Percentiles rank a stretch among this genome's conserved stretches.
Evolutionary conservation across 2,888 invertebrate genomes (phyloP).

Genomic region (Lasioglossum malachurum): DNA sequence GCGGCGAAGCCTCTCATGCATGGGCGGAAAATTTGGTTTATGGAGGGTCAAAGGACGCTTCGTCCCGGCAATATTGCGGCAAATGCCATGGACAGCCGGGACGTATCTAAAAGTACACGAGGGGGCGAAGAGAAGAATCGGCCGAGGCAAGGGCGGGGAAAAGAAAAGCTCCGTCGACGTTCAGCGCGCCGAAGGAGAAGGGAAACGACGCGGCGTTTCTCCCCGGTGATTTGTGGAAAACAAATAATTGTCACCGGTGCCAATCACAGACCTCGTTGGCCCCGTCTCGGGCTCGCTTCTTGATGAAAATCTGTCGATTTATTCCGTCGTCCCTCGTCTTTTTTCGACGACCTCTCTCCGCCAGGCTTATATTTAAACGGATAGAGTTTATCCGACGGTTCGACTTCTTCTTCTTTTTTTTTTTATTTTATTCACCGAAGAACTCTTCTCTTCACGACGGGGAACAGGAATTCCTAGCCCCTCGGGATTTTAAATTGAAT

Average conservation of each 20-base stretch:
- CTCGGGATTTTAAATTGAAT: slow-evolving; percentile 54
- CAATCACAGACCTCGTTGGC: slow-evolving; percentile 76
- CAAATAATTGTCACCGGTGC: slow-evolving; percentile 80
- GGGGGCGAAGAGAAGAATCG: not conserved
- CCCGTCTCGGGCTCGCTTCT: slow-evolving; percentile 54
- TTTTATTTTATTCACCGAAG: not conserved
- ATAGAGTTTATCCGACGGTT: slow-evolving; percentile 42
- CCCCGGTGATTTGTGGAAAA: slow-evolving; percentile 77
- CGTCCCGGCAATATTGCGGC: slow-evolving; percentile 36
- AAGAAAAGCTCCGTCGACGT: slow-evolving; percentile 19
- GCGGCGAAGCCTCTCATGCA: slow-evolving; percentile 24
- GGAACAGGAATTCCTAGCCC: slow-evolving; percentile 30
- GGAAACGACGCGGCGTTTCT: slow-evolving; percentile 22
- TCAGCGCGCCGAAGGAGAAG: slow-evolving; percentile 23
- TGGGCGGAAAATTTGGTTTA: slow-evolving; percentile 38
- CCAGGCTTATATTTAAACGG: slow-evolving; percentile 61
- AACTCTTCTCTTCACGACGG: not conserved
- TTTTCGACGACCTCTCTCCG: slow-evolving; percentile 31
- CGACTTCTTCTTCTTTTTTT: not conserved
- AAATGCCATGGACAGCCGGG: slow-evolving; percentile 50
- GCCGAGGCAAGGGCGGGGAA: not conserved
- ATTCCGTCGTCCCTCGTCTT: slow-evolving; percentile 62
- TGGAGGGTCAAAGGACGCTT: slow-evolving; percentile 27
- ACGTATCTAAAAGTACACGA: slow-evolving; percentile 26
- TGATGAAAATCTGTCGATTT: slow-evolving; percentile 75